Evolutionary conservation across 2,888 invertebrate species (phyloP).

Genomic region (Octodonta nipae): DNA sequence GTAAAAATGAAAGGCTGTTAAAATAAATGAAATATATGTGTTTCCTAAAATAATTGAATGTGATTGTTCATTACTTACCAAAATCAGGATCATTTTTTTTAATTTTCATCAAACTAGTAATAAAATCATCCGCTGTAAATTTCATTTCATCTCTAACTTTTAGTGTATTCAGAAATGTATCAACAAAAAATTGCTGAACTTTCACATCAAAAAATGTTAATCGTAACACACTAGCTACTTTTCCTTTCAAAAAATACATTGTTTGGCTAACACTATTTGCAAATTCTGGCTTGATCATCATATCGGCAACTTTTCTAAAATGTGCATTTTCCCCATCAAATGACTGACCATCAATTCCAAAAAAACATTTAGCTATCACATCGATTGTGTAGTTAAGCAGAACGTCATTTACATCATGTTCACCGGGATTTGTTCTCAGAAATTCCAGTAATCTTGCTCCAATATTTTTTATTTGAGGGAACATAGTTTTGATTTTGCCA

Average conservation of each 20-base stretch:
- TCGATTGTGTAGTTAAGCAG: constrained; percentile 34
- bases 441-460: neutral
- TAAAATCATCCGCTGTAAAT: no score
- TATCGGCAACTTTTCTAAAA: constrained; percentile 28
- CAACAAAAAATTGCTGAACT: constrained; percentile 21
- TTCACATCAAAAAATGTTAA: constrained; percentile 20
- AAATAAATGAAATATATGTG: no score
- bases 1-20: no score
- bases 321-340: constrained; percentile 29
- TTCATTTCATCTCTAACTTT: no score
- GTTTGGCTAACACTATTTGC: constrained; percentile 18
- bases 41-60: no score
- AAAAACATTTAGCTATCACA: constrained; percentile 36
- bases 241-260: constrained; percentile 21
- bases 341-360: constrained; percentile 33
- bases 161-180: constrained; percentile 23
- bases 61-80: no score
- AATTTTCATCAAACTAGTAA: no score
- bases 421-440: no score
- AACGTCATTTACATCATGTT: constrained; percentile 26
- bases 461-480: constrained; percentile 31
- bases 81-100: no score
- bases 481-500: constrained; percentile 43
- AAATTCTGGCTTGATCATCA: constrained; percentile 25
- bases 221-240: constrained; percentile 19